Evolutionary conservation across 1,140 invertebrate species (phyloP).

Genomic region (Hyphantria cunea): DNA sequence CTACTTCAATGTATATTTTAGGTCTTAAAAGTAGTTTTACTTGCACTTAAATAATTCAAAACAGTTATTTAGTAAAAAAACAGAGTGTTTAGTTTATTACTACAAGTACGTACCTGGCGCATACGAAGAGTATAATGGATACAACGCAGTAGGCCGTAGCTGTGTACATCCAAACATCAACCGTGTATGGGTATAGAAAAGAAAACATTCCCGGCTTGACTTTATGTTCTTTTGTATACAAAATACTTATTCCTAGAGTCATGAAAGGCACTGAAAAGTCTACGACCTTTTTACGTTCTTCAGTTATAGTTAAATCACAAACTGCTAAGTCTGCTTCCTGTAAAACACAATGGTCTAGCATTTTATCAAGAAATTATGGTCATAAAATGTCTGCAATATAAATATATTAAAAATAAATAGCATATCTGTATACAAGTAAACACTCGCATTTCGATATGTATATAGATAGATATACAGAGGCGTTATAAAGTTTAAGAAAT

Average conservation of each 20-base stretch:
- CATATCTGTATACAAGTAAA: too few relatives aligned
- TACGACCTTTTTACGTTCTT: constrained; percentile 89
- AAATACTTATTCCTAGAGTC: constrained; percentile 91
- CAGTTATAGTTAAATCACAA: constrained; percentile 95
- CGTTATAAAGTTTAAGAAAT: too few relatives aligned
- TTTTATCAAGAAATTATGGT: neutral
- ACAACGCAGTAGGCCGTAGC: constrained; percentile 91
- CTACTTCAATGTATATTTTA: too few relatives aligned
- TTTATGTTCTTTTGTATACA: constrained; percentile 88
- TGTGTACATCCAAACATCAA: constrained; percentile 94
- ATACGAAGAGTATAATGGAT: constrained; percentile 89
- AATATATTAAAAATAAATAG: too few relatives aligned
- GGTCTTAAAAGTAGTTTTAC: too few relatives aligned
- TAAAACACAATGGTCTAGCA: constrained; percentile 9
- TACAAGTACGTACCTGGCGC: constrained; percentile 84
- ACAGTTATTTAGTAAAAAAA: too few relatives aligned
- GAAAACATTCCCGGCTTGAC: constrained; percentile 88
- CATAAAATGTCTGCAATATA: too few relatives aligned
- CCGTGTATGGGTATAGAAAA: constrained; percentile 91
- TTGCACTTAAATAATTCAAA: too few relatives aligned
- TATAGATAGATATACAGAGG: too few relatives aligned
- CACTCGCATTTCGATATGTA: too few relatives aligned
- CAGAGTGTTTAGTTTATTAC: too few relatives aligned
- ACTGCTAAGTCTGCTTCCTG: constrained; percentile 95
- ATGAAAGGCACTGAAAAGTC: constrained; percentile 97